Evolutionary conservation across 2,888 invertebrate species (phyloP), one percentile per base, ranked within the genome.

Genomic region (Gerris lacustris): DNA sequence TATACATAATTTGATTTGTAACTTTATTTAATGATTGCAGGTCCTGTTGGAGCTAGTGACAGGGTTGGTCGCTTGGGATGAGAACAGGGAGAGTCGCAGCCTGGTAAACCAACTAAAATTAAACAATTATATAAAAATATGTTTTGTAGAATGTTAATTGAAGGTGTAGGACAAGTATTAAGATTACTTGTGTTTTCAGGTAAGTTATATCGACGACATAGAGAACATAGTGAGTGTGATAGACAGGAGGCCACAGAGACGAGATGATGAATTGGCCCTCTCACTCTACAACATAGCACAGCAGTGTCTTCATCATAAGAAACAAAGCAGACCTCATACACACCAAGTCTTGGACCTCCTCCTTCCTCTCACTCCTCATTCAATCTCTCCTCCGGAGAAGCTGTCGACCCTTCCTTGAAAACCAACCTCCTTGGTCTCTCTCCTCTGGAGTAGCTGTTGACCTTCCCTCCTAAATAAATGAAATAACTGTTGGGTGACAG

Each of bases 41-140:
- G 80, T 91, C 1, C 78, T 91, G 18, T 79, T 90, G 64, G 91
- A 92, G 80, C 78, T 90, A 18, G 79, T 90, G 63, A 90, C 90
- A 45, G 89, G 90, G 6, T 80, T 88, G 68, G 83, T 85, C 69
- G 86, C 89, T 0, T 83, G 85, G 74, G 86, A 89, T 75, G 81
- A 83, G 70, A 80, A 81, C 66, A 80, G 86, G 73, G 82, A 84
- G 71, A 85, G 84, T 44, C 80, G 77, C 73, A 84, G 83, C 79
- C 80, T 87, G 79, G 85, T 86, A 79, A 81, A 81, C 15, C 9
- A 11, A 55, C 15, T 5, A 4, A 15, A 11, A 55, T 15, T 55
- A 9, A 55, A 11, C 15, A 11, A 15, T 55, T 15, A 9, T 55
- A 55, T 11, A 55, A 55, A 55, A 55, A 5, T 55, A 55, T 31